Evolutionary conservation across 1,140 invertebrate genomes (phyloP).

Genomic region (Sitophilus oryzae): DNA sequence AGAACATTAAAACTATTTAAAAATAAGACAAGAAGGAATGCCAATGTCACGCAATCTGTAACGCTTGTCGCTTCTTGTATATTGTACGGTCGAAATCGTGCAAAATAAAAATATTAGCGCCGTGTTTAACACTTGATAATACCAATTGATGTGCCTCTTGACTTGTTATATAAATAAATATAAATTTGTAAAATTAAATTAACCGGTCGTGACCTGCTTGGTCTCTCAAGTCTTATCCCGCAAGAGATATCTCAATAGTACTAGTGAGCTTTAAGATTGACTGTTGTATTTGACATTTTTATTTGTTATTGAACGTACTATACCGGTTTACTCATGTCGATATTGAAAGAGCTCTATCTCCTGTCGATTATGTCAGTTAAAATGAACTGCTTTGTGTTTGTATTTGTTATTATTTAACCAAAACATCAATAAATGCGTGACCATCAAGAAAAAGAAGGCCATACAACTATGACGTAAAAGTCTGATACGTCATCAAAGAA

Average conservation of each 20-base stretch:
- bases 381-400: too few relatives aligned
- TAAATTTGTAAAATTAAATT: conserved; percentile 8
- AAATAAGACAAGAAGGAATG: neutral
- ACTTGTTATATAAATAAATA: conserved; percentile 23
- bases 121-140: conserved; percentile 41
- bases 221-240: conserved; percentile 34
- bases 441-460: too few relatives aligned
- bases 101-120: conserved; percentile 25
- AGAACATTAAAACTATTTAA: neutral
- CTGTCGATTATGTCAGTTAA: too few relatives aligned
- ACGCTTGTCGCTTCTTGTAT: conserved; percentile 27
- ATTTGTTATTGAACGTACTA: too few relatives aligned
- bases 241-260: conserved; percentile 30
- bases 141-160: conserved; percentile 44
- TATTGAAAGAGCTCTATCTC: too few relatives aligned
- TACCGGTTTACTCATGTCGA: too few relatives aligned
- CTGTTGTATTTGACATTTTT: too few relatives aligned
- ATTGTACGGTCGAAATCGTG: neutral
- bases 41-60: conserved; percentile 3
- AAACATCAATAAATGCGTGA: too few relatives aligned
- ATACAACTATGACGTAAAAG: too few relatives aligned
- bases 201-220: conserved; percentile 36
- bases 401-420: too few relatives aligned
- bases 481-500: too few relatives aligned
- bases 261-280: conserved; percentile 31